These are phyloP conservation scores for Cercopithecus mona DNA, from an alignment of 2,113 vertebrate genomes.

Conservation along the genomic window DNA sequence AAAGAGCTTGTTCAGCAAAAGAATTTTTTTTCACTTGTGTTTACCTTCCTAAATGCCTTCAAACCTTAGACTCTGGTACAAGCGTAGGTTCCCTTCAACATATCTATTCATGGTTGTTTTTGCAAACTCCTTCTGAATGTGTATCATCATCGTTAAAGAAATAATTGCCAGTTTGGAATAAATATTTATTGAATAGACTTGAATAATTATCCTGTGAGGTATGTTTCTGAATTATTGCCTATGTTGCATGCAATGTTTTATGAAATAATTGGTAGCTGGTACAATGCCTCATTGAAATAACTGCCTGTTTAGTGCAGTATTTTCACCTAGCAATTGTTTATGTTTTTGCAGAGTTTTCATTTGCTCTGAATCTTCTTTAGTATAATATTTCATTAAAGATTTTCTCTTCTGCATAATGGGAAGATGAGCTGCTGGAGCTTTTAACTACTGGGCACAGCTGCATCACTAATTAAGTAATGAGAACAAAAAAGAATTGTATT, in stretches of 20 bases:
- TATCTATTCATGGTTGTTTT: constrained; percentile 45
- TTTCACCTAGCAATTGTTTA: constrained; percentile 64
- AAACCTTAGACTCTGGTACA: background rate
- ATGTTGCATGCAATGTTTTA: constrained; percentile 37
- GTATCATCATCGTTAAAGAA: constrained; percentile 67
- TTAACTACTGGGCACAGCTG: constrained; percentile 54
- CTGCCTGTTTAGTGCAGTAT: constrained; percentile 57
- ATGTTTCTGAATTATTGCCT: constrained; percentile 63
- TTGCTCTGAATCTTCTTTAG: constrained; percentile 31
- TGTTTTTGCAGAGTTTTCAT: constrained; percentile 31
- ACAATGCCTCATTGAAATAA: constrained; percentile 64
- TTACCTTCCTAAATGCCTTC: constrained; percentile 13
- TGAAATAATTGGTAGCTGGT: constrained; percentile 76
- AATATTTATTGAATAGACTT: constrained; percentile 60
- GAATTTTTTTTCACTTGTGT: background rate
- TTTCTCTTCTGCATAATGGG: constrained; percentile 75
- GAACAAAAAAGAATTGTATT: background rate
- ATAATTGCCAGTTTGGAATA: constrained; percentile 64
- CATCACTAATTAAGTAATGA: background rate
- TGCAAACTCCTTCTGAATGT: constrained; percentile 51
- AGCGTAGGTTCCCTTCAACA: background rate
- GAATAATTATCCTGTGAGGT: constrained; percentile 70
- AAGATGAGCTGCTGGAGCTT: constrained; percentile 19
- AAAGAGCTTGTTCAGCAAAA: constrained; percentile 20
- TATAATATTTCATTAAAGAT: constrained; percentile 71